Percentiles rank a stretch among this genome's conserved stretches.
phyloP scores from a whole-genome alignment of 2,888 invertebrate species.

The Leptura quadrifasciata region DNA sequence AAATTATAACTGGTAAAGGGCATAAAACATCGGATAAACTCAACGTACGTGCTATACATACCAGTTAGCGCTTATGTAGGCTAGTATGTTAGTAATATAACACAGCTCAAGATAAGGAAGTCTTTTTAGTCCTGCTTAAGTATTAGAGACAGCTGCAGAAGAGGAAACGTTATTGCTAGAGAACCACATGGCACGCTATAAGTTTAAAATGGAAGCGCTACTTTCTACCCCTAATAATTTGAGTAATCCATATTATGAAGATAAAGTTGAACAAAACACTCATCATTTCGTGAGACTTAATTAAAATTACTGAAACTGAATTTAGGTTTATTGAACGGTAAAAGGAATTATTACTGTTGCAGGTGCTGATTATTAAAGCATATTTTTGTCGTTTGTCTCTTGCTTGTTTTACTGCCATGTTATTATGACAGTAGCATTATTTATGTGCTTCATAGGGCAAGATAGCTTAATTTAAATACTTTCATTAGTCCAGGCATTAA shows the following conservation, averaged over 20 bases:
- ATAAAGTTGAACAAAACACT: conserved; percentile 13
- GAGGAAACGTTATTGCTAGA: conserved; percentile 49
- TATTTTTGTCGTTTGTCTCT: neutral
- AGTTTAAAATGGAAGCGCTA: conserved; percentile 41
- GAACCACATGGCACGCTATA: conserved; percentile 52
- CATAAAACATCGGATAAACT: conserved; percentile 15
- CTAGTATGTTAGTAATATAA: conserved; percentile 32
- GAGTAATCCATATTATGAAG: conserved; percentile 9
- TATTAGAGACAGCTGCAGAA: conserved; percentile 52
- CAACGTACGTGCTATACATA: conserved; percentile 14
- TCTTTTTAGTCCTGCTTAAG: conserved; percentile 35
- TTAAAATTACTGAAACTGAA: neutral
- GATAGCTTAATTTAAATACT: too few species aligned
- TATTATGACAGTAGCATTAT: too few species aligned
- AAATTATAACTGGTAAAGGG: neutral
- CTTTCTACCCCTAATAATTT: neutral
- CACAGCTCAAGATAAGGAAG: conserved; percentile 29
- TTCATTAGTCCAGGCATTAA: too few species aligned
- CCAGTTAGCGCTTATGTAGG: conserved; percentile 24
- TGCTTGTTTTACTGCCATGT: too few species aligned
- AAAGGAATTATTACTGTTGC: neutral
- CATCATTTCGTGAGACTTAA: neutral
- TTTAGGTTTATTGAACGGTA: neutral
- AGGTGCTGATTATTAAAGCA: neutral
- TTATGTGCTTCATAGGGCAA: too few species aligned